Conservation (phyloP, 2,888 invertebrate species). For the Napeogenes sylphis region DNA sequence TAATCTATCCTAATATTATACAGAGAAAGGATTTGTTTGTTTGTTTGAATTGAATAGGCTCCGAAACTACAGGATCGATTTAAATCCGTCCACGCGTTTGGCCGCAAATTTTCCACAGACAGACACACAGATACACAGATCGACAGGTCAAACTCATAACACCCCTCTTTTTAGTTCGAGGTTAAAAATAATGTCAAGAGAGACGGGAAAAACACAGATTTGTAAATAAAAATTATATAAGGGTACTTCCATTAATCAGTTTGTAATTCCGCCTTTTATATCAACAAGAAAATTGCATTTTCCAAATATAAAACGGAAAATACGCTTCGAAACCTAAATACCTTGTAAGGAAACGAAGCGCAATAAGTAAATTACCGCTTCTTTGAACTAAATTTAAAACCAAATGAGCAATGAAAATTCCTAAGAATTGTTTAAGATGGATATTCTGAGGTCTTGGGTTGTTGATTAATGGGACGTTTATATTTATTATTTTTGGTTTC, state of each 20-base stretch:
- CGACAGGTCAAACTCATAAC: too few species aligned
- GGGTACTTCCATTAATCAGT: constrained; percentile 60
- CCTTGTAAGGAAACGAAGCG: constrained; percentile 75
- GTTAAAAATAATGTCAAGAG: not conserved
- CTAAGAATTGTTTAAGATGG: constrained; percentile 44
- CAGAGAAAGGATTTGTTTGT: too few species aligned
- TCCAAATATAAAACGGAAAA: constrained; percentile 66
- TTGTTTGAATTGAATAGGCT: too few species aligned
- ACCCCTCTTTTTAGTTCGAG: too few species aligned
- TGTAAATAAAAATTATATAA: constrained; percentile 55
- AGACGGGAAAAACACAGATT: constrained; percentile 35
- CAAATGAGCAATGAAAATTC: constrained; percentile 61
- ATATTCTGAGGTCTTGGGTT: constrained; percentile 13
- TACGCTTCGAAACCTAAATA: constrained; percentile 69
- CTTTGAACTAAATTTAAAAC: constrained; percentile 61
- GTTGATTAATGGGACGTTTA: not conserved
- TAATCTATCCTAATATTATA: too few species aligned
- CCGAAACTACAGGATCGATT: too few species aligned
- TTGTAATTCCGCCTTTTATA: constrained; percentile 63
- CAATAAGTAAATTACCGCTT: constrained; percentile 72
- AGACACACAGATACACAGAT: too few species aligned
- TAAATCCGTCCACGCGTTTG: too few species aligned
- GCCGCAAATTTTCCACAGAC: too few species aligned
- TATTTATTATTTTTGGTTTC: too few species aligned
- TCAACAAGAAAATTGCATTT: constrained; percentile 75